These are phyloP conservation scores for Galeruca laticollis DNA, from an alignment of 2,888 invertebrate genomes.

Conservation along the genomic window DNA sequence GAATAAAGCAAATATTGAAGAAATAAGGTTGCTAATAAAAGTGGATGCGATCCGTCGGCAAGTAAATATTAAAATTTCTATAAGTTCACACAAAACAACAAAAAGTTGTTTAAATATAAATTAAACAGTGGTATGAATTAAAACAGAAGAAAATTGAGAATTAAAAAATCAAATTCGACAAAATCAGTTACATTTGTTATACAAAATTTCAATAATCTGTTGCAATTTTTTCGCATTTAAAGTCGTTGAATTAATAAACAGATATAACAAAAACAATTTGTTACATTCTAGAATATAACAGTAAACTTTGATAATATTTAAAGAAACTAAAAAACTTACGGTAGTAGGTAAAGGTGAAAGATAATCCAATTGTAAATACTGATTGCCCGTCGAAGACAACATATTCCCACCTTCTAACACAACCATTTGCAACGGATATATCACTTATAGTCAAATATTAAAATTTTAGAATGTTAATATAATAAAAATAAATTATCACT, in stretches of 20 bases:
- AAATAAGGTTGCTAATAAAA: conserved; percentile 30
- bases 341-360: conserved; percentile 93
- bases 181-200: no score
- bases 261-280: no score
- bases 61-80: not conserved
- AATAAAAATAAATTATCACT: conserved; percentile 1
- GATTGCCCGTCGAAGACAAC: conserved; percentile 92
- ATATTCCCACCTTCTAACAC: conserved; percentile 92
- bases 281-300: not conserved
- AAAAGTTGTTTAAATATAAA: no score
- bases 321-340: conserved; percentile 76
- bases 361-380: conserved; percentile 97
- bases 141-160: no score
- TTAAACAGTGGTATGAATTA: no score
- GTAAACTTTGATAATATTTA: not conserved
- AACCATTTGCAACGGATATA: conserved; percentile 76
- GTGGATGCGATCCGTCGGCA: not conserved
- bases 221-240: no score
- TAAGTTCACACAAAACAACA: no score
- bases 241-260: no score
- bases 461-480: not conserved
- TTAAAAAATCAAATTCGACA: no score
- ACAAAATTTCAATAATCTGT: no score
- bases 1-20: no score
- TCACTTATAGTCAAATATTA: not conserved